Conservation (phyloP, 92 coral and sea anemone genomes). For the Galaxea fascicularis region DNA sequence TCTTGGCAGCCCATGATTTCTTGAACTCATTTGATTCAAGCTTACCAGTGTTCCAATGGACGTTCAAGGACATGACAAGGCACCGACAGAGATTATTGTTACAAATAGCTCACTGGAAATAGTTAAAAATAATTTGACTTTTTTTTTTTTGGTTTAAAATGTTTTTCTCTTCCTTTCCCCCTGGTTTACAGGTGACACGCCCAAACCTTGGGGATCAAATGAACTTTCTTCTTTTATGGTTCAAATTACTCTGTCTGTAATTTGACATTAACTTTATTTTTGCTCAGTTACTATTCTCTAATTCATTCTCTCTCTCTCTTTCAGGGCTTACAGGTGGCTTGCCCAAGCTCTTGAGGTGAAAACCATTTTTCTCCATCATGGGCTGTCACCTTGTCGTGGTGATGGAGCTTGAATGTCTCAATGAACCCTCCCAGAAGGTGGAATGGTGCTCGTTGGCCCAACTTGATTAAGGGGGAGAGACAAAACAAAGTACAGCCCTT, state of each 20-base stretch:
- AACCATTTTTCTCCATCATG: not conserved
- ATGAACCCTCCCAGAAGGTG: not conserved
- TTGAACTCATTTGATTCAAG: not conserved
- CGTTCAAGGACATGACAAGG: not conserved
- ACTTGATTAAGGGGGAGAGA: constrained; percentile 1
- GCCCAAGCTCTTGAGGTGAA: constrained; percentile 14
- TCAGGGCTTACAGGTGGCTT: constrained; percentile 17
- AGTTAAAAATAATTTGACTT: not conserved
- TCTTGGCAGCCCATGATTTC: constrained; percentile 22
- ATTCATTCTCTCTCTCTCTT: not conserved
- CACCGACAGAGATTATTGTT: not conserved
- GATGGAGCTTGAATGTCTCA: constrained; percentile 9
- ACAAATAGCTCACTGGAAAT: not conserved
- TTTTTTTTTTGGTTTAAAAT: not conserved
- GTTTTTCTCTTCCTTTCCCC: not conserved
- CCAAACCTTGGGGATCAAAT: not conserved
- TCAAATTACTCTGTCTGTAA: not conserved
- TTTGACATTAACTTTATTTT: not conserved
- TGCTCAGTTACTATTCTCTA: not conserved
- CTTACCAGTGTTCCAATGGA: not conserved
- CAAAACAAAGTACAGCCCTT: not conserved
- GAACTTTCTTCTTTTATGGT: not conserved
- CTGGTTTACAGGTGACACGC: not conserved
- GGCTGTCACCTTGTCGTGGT: constrained; percentile 13
- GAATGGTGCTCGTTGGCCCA: not conserved